Evolutionary conservation across 2,113 vertebrate species (phyloP), one percentile per base, ranked within the genome.

Genomic region (Lophura nycthemera): DNA sequence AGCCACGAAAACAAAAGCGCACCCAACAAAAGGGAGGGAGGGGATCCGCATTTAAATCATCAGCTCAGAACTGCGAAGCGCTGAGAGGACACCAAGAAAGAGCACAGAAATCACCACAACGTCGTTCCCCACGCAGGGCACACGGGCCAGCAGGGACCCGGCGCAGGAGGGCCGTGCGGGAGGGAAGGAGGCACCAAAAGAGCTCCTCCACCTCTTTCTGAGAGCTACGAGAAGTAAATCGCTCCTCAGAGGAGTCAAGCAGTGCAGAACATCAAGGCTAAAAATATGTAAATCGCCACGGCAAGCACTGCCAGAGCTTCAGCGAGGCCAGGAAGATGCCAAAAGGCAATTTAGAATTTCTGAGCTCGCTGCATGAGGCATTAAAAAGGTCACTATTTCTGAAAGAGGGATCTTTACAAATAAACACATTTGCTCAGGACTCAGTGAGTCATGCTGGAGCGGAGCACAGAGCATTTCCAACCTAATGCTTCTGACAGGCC

Each of bases 321-420:
- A 80, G 90, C 4, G 0, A 65, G 89, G n/a, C 9, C 3, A 30
- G 54, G 48, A 15, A 30, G 69, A 69, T 17, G 80, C 95, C 94
- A 93, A 88, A 61, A 95, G 92, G 94, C 93, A 92, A 72, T 92
- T 91, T 30, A 0, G 11, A 65, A 69, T 79, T 86, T 74, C 92
- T 1, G 5, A 90, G 93, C 95, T 88, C 7, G 0, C 76, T 29
- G 88, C 80, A 52, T 40, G 10, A 94, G 95, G 93, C 94, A 72
- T 73, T 90, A 90, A 72, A 95, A 97, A 97, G 95, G 95, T 96
- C 96, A 93, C 76, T 88, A 77, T 78, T 94, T 75, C 93, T 82
- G 95, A 86, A 96, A 93, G 71, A 14, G 45, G 90, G 94, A 95
- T 92, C 96, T 89, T 92, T 83, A 93, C 95, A 93, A 95, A 96